A percentile compares a stretch with the other conserved stretches of the same genome.
Conservation (phyloP, 2,888 invertebrate species). For the Agrotis clavis region DNA sequence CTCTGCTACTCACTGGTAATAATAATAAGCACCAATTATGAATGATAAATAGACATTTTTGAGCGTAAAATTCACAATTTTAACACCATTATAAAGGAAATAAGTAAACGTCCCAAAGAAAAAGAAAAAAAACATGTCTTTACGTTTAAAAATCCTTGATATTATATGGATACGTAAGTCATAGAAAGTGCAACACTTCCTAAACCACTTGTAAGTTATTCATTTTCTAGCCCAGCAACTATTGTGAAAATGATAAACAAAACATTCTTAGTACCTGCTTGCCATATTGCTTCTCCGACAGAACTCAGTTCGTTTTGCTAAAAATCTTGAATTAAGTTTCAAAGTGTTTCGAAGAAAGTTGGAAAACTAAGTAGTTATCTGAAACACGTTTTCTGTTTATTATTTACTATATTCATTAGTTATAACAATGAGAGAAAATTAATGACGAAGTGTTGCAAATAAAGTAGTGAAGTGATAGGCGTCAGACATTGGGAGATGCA, state of each 20-base stretch:
- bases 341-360: conserved; percentile 23
- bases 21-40: conserved; percentile 19
- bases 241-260: conserved; percentile 1
- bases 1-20: conserved; percentile 44
- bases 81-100: neutral
- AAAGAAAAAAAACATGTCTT: neutral
- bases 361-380: conserved; percentile 16
- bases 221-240: conserved; percentile 6
- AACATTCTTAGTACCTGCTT: neutral
- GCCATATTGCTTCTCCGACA: neutral
- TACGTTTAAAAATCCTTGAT: neutral
- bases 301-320: neutral
- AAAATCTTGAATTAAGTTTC: conserved; percentile 16
- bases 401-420: conserved; percentile 11
- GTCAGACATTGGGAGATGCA: conserved; percentile 67
- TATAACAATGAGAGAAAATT: conserved; percentile 22
- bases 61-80: neutral
- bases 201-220: conserved; percentile 4
- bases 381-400: conserved; percentile 31
- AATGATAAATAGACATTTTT: conserved; percentile 7
- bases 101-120: neutral
- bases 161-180: neutral
- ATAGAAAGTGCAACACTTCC: conserved; percentile 18
- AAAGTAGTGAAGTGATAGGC: conserved; percentile 46
- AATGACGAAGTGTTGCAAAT: conserved; percentile 21